Percentiles rank a stretch among this genome's conserved stretches.
phyloP scores from a whole-genome alignment of 2,888 invertebrate species.

The Polia nebulosa region DNA sequence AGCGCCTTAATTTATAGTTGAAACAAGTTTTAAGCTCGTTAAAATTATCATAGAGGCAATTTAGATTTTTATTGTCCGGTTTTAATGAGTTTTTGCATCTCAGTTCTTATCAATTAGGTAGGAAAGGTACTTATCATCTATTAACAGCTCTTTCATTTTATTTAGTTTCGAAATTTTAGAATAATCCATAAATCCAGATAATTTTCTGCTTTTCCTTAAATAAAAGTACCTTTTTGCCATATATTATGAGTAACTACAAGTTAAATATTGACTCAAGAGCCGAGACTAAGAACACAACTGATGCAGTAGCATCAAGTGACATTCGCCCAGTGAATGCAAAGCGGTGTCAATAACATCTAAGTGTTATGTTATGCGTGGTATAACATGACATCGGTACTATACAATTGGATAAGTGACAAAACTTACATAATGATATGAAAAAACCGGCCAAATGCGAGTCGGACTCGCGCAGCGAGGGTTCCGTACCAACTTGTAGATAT shows the following conservation, averaged over 20 bases:
- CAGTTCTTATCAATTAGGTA: background rate
- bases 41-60: background rate
- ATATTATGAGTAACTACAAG: background rate
- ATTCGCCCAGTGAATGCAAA: constrained; percentile 33
- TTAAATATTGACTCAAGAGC: background rate
- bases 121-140: background rate
- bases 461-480: no score
- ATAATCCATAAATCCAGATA: background rate
- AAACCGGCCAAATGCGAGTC: no score
- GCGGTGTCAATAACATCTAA: constrained; percentile 25
- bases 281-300: constrained; percentile 1
- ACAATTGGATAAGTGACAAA: background rate
- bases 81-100: constrained; percentile 15
- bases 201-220: no score
- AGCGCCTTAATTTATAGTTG: no score
- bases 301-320: constrained; percentile 27
- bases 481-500: no score
- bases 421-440: constrained; percentile 4
- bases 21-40: background rate
- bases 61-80: constrained; percentile 11
- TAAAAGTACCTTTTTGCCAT: background rate
- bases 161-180: no score
- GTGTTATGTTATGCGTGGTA: background rate
- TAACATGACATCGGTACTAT: background rate
- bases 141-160: no score